Conservation (phyloP, 2,113 vertebrate genomes). For the Paradoxurus hermaphroditus region DNA sequence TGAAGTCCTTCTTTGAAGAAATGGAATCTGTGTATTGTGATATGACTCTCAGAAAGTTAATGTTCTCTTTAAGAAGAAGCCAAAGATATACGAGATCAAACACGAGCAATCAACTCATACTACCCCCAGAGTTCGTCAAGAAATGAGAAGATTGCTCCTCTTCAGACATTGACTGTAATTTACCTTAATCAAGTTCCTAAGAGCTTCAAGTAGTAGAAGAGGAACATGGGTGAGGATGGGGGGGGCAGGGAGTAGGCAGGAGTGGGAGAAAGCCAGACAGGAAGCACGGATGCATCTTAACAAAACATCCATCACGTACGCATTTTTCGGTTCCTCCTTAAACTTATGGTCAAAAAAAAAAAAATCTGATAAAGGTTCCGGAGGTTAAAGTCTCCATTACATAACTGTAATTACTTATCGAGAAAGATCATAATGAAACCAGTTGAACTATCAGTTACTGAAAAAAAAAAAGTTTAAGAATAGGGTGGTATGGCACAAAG, state of each 20-base stretch:
- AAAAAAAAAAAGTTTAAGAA: not conserved
- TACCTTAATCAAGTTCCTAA: not conserved
- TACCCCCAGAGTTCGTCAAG: not conserved
- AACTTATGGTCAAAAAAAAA: not conserved
- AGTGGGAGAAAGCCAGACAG: not conserved
- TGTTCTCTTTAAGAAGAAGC: conserved; percentile 2
- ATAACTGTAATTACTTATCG: not conserved
- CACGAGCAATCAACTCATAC: not conserved
- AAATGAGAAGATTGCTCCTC: not conserved
- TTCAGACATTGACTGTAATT: not conserved
- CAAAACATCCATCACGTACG: not conserved
- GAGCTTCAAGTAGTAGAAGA: not conserved
- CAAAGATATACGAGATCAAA: not conserved
- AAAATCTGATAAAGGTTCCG: not conserved
- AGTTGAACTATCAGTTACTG: not conserved
- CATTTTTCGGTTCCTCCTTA: conserved; percentile 51
- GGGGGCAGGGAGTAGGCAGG: accelerated
- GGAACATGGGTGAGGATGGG: not conserved
- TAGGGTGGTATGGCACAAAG: not conserved
- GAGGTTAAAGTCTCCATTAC: not conserved
- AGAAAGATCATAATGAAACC: conserved; percentile 10
- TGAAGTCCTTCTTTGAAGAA: not conserved
- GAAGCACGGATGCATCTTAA: not conserved
- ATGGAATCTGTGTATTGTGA: not conserved
- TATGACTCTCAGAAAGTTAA: not conserved